Percentiles rank a stretch among this genome's conserved stretches.
These are phyloP conservation scores for Apostichopus parvimensis DNA, from an alignment of 35 echinoderm and acorn worm species.

Conservation along the genomic window DNA sequence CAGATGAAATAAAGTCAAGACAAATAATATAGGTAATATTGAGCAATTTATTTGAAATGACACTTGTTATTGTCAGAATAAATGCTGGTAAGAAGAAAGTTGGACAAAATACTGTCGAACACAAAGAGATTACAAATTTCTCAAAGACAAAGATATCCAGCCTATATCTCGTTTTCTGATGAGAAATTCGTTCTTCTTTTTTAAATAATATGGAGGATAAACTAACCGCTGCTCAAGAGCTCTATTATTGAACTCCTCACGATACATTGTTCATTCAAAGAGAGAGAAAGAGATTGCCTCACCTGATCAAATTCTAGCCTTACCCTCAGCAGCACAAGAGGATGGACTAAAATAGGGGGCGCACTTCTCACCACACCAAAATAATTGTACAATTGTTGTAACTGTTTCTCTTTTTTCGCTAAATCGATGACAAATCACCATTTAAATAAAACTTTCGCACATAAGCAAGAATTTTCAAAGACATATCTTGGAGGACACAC, in stretches of 20 bases:
- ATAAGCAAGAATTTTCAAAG: not conserved
- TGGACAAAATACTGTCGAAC: not conserved
- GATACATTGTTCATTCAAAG: not conserved
- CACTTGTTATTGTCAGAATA: constrained; percentile 45
- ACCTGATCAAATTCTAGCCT: not conserved
- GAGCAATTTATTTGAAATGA: constrained; percentile 51
- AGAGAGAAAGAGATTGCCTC: not conserved
- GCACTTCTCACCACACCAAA: constrained; percentile 1
- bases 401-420: not conserved
- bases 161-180: not conserved
- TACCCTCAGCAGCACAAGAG: not conserved
- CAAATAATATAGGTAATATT: not conserved
- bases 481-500: not conserved
- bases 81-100: constrained; percentile 18
- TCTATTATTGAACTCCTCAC: not conserved
- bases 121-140: not conserved
- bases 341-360: not conserved
- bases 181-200: not conserved
- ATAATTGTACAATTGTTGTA: not conserved
- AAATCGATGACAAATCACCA: not conserved
- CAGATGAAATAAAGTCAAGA: too few relatives aligned
- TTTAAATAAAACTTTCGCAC: not conserved
- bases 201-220: constrained; percentile 16
- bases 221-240: not conserved
- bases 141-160: not conserved